Evolutionary conservation across 2,888 invertebrate species (phyloP), one percentile per base, ranked within the genome.

Genomic region (Drosophila melanocephala): DNA sequence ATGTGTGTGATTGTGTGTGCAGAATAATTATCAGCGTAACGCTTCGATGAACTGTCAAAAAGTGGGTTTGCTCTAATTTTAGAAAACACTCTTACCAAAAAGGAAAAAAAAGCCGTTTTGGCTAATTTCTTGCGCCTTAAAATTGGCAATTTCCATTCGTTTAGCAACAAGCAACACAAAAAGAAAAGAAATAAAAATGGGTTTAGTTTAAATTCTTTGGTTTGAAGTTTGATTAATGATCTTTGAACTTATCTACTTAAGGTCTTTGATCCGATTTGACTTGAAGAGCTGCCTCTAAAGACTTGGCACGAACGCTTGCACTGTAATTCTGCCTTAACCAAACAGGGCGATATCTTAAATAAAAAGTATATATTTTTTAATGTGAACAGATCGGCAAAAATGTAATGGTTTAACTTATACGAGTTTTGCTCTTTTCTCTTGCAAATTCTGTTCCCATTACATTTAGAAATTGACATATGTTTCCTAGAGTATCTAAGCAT

Each of bases 1-100:
- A 5, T 35, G 42, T 22, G 42, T 42, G 42, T 9, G 19, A n/a
- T n/a, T 42, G 42, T 42, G 42, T 44, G 42, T 44, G 22, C 22
- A 44, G 16, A 47, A 47, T 16, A 26, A 52, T 73, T 77, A 85
- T 84, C 73, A 72, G 68, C 55, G 72, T 79, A 66, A 87, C 70
- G 85, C 85, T 84, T 56, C 71, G 73, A 70, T 75, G 71, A 61
- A 58, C 71, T 77, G 66, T 60, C 68, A 65, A 76, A 78, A 79
- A 75, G 39, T 55, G 69, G 64, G 28, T 32, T 30, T 50, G 26
- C 50, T 56, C 67, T 55, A 69, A 77, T 68, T 80, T 69, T 71
- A 61, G 75, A 26, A 16, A 70, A 26, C n/a, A 16, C 5, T 22
- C 2, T 6, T 26, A 39, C 26, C 59, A 16, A 16, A 26, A 16